Percentiles rank a stretch among this genome's conserved stretches.
phyloP scores from a whole-genome alignment of 2,797 vertebrate genomes.

The Apogon talboti region DNA sequence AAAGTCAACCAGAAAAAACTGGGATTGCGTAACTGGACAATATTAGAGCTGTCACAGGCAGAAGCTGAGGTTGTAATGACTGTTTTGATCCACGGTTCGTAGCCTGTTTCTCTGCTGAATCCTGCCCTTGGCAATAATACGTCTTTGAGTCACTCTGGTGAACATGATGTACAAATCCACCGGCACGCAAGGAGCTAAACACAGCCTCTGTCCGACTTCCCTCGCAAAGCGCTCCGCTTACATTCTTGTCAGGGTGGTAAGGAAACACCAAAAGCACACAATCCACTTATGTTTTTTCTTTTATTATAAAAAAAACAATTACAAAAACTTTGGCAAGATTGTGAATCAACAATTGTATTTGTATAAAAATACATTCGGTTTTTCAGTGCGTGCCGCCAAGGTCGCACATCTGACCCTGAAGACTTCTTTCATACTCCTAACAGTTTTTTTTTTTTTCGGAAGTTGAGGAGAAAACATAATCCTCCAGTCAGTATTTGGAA shows the following conservation, averaged over 20 bases:
- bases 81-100: slow-evolving; percentile 26
- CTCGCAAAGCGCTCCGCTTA: no score
- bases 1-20: slow-evolving; percentile 5
- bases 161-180: slow-evolving; percentile 47
- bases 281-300: slow-evolving; percentile 46
- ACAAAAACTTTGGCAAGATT: slow-evolving; percentile 75
- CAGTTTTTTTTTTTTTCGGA: slow-evolving; percentile 64
- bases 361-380: slow-evolving; percentile 82
- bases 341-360: slow-evolving; percentile 63
- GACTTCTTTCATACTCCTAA: slow-evolving; percentile 51
- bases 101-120: slow-evolving; percentile 21
- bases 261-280: slow-evolving; percentile 34
- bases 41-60: slow-evolving; percentile 21
- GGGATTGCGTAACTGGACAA: background rate
- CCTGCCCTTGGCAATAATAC: slow-evolving; percentile 40
- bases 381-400: slow-evolving; percentile 57
- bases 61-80: slow-evolving; percentile 41
- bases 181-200: slow-evolving; percentile 26
- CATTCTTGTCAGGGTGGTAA: slow-evolving; percentile 13
- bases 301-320: slow-evolving; percentile 77
- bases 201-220: background rate
- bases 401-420: slow-evolving; percentile 76
- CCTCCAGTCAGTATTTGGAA: slow-evolving; percentile 78
- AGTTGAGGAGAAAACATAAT: slow-evolving; percentile 64
- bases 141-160: slow-evolving; percentile 48